A percentile compares a stretch with the other conserved stretches of the same genome.
These are phyloP conservation scores for Thymelicus sylvestris DNA, from an alignment of 2,888 invertebrate species.

Conservation along the genomic window DNA sequence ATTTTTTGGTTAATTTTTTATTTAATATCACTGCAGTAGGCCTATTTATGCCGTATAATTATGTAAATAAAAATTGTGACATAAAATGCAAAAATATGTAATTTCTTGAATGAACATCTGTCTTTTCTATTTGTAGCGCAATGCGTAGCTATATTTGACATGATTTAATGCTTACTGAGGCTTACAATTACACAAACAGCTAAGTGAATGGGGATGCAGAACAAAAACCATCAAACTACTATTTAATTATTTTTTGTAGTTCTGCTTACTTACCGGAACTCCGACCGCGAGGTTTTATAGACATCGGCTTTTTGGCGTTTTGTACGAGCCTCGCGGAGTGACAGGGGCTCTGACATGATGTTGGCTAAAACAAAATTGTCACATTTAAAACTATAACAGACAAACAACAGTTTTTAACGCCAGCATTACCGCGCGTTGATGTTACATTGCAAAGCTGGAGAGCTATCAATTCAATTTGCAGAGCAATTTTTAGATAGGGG, in stretches of 20 bases:
- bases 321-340: constrained; percentile 9
- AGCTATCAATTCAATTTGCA: background rate
- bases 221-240: constrained; percentile 5
- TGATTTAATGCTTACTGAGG: background rate
- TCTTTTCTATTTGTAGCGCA: too few species aligned
- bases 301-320: constrained; percentile 11
- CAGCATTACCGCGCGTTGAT: background rate
- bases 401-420: background rate
- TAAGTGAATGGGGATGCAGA: constrained; percentile 3
- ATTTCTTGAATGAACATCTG: too few species aligned
- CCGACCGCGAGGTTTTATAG: constrained; percentile 14
- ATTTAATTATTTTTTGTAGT: background rate
- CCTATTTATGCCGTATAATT: too few species aligned
- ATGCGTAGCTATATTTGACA: background rate
- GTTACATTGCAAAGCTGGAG: background rate
- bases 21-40: too few species aligned
- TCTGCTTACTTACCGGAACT: constrained; percentile 14
- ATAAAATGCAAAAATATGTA: too few species aligned
- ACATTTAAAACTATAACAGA: background rate
- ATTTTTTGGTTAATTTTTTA: too few species aligned
- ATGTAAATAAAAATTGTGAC: too few species aligned
- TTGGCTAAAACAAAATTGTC: constrained; percentile 7
- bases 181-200: background rate
- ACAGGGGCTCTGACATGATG: constrained; percentile 14
- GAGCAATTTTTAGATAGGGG: background rate